phyloP scores from a whole-genome alignment of 2,113 vertebrate genomes.

The Galeopterus variegatus region DNA sequence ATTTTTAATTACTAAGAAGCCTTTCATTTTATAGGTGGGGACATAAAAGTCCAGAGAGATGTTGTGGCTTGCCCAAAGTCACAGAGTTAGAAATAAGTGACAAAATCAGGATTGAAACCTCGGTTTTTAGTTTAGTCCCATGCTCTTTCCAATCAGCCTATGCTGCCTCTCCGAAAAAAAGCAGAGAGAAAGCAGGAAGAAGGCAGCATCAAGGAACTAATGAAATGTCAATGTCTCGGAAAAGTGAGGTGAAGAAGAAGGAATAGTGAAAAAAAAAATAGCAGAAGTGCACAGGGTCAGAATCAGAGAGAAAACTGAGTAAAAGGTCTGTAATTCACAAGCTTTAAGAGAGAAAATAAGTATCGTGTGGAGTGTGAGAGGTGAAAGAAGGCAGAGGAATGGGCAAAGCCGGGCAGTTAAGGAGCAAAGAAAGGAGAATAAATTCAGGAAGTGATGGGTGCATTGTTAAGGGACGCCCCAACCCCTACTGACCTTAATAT shows the following conservation, averaged over 20 bases:
- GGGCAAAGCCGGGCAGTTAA: background rate
- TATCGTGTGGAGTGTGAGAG: background rate
- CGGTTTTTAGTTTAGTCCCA: background rate
- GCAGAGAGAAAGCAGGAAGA: background rate
- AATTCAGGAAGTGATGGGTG: rapidly evolving
- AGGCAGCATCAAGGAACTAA: no score
- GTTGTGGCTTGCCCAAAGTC: background rate
- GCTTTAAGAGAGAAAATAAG: background rate
- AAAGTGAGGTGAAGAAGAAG: background rate
- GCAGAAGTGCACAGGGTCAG: background rate
- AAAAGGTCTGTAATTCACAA: background rate
- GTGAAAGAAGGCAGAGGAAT: background rate
- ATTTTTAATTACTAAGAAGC: background rate
- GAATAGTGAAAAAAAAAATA: background rate
- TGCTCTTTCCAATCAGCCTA: background rate
- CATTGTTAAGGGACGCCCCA: no score
- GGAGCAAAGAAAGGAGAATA: background rate
- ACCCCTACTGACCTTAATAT: no score
- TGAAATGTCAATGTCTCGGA: background rate
- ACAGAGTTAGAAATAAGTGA: background rate
- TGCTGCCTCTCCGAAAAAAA: background rate
- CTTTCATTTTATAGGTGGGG: background rate
- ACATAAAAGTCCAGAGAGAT: background rate
- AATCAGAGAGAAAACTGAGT: background rate
- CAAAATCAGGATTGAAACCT: no score